Base-by-base conservation (phyloP, 2,797 vertebrate species). In the Adrianichthys oophorus region DNA sequence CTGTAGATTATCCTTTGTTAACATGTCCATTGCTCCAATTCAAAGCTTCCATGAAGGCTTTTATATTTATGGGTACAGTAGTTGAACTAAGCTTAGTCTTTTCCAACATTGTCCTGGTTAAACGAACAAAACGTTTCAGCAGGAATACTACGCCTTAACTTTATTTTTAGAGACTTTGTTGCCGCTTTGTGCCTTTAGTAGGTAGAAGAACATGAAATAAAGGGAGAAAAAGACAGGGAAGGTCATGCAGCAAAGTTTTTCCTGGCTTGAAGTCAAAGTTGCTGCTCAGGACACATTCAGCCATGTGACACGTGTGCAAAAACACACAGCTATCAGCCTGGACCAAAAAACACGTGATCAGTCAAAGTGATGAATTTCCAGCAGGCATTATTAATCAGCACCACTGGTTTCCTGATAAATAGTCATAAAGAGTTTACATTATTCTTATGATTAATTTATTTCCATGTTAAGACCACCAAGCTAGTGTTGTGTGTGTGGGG, bases 1-100 rank as follows among this genome's bases (percentile, higher is more conserved):
- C 51, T 44, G 50, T 52, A 66, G 65, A 74, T 61, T 63, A 62
- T 73, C 62, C 64, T 82, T 48, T 64, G 78, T 72, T 72, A 74
- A 59, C 53, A 26, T 48, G 59, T 59, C 70, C 21, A 4, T 45
- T 52, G 48, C 43, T 57, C 21, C 24, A 46, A 71, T 76, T 57
- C 55, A 84, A 80, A 45, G n/a, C 49, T 60, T 68, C 64, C 65
- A 78, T 37, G 67, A 47, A 57, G 15, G 26, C 52, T 41, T 37
- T 37, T 13, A 37, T 12, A 37, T 37, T 12, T 37, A 37, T 37
- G 10, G 32, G 12, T 37, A 10, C 32, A 37, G 32, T 10, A 12
- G 32, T 37, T 37, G 32, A 37, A 37, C 32, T 37, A 8, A 32
- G 8, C 10, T 21, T 21, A 21, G 19, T 21, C 19, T 37, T 37